These are phyloP conservation scores for Acrobasis consociella DNA, from an alignment of 2,888 invertebrate species.

Conservation along the genomic window DNA sequence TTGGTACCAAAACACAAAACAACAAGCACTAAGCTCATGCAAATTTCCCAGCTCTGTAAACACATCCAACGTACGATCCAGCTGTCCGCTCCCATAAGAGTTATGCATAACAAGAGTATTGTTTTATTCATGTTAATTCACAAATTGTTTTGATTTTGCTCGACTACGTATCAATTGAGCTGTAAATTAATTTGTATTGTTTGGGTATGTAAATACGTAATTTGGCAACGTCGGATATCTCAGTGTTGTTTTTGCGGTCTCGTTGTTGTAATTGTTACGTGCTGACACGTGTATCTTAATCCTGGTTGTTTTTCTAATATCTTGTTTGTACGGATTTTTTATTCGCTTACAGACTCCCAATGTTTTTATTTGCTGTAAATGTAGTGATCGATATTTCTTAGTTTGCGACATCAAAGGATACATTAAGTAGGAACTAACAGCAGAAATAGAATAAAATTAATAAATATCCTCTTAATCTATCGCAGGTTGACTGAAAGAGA, in stretches of 20 bases:
- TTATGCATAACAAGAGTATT: constrained; percentile 29
- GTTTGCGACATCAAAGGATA: too few species aligned
- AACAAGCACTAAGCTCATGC: background rate
- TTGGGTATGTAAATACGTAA: constrained; percentile 23
- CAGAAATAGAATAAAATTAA: too few species aligned
- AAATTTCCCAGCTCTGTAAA: constrained; percentile 39
- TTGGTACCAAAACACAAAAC: too few species aligned
- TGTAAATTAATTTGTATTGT: constrained; percentile 22
- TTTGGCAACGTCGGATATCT: constrained; percentile 16
- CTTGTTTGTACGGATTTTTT: background rate
- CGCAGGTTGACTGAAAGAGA: too few species aligned
- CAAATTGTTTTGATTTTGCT: constrained; percentile 34
- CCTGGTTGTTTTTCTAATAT: background rate
- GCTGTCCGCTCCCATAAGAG: constrained; percentile 42
- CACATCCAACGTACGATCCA: constrained; percentile 48
- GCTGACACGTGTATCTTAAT: background rate
- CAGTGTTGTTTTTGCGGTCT: constrained; percentile 13
- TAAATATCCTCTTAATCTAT: too few species aligned
- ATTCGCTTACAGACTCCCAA: too few species aligned
- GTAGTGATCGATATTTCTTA: too few species aligned
- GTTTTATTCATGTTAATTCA: constrained; percentile 31
- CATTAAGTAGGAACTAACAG: too few species aligned
- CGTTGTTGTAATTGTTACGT: background rate
- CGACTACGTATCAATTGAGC: constrained; percentile 26
- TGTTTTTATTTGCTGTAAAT: too few species aligned